Conservation (phyloP, 1,140 invertebrate species). For the Penaeus vannamei region DNA sequence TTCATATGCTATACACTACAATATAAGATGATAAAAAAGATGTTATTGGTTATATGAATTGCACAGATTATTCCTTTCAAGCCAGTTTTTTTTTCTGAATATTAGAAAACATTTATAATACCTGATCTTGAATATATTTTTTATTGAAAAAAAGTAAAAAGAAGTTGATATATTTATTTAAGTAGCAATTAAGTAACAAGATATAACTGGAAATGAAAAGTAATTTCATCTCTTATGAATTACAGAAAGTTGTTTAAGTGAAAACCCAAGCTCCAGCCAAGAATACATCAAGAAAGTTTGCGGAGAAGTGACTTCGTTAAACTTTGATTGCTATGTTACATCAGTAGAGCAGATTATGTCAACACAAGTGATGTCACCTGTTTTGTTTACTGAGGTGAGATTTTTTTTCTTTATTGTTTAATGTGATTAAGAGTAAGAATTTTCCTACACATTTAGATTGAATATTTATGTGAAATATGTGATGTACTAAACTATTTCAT, state of each 20-base stretch:
- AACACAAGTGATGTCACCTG: not conserved
- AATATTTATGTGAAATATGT: too few species aligned
- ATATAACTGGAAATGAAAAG: not conserved
- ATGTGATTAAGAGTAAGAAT: not conserved
- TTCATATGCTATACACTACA: too few species aligned
- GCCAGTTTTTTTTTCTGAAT: too few species aligned
- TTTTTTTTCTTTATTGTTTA: not conserved
- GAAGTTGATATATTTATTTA: too few species aligned
- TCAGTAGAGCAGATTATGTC: constrained; percentile 49
- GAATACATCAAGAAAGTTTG: constrained; percentile 32
- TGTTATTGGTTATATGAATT: too few species aligned
- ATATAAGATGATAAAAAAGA: too few species aligned
- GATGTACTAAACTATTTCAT: too few species aligned
- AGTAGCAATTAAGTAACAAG: too few species aligned
- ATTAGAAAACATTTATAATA: too few species aligned
- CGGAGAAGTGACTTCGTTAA: not conserved
- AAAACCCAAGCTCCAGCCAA: not conserved
- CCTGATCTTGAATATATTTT: too few species aligned
- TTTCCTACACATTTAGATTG: not conserved
- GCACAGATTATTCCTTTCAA: too few species aligned
- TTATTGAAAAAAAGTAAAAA: too few species aligned
- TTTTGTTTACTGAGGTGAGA: not conserved
- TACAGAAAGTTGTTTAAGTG: constrained; percentile 49
- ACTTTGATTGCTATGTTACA: constrained; percentile 47
- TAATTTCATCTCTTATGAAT: not conserved